Percentiles rank a stretch among this genome's conserved stretches.
Conservation (phyloP, 2,888 invertebrate genomes). For the Schizotus pectinicornis region DNA sequence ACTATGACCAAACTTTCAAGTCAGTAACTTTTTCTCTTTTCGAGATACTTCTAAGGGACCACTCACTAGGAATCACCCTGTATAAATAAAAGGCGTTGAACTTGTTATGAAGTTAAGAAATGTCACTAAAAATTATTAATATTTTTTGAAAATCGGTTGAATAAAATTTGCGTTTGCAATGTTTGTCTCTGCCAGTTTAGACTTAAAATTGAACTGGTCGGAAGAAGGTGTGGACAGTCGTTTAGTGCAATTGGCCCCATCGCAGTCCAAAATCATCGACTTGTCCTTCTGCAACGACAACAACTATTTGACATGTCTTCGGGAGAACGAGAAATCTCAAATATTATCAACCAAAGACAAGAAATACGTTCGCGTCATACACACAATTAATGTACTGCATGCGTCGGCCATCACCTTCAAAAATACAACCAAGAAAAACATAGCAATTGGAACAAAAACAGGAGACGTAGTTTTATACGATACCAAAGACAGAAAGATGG, state of each 20-base stretch:
- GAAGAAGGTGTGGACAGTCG: slow-evolving; percentile 34
- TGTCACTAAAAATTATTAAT: neutral
- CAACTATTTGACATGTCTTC: slow-evolving; percentile 46
- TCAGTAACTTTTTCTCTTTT: too few species aligned
- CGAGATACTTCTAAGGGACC: too few species aligned
- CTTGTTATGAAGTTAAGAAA: neutral
- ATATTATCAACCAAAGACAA: slow-evolving; percentile 48
- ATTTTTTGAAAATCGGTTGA: neutral
- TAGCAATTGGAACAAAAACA: slow-evolving; percentile 47
- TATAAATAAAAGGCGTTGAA: too few species aligned
- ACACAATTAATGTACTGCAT: slow-evolving; percentile 45
- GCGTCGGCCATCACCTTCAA: slow-evolving; percentile 47
- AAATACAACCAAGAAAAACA: slow-evolving; percentile 45
- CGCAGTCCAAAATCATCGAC: slow-evolving; percentile 37
- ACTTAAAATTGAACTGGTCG: slow-evolving; percentile 44
- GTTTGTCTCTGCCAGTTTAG: slow-evolving; percentile 44
- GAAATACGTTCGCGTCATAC: slow-evolving; percentile 44
- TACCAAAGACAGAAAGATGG: slow-evolving; percentile 46
- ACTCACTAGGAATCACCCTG: too few species aligned
- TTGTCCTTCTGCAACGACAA: slow-evolving; percentile 52
- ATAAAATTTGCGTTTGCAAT: slow-evolving; percentile 32
- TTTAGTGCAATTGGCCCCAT: slow-evolving; percentile 35
- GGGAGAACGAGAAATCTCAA: slow-evolving; percentile 46
- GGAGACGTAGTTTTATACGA: slow-evolving; percentile 52
- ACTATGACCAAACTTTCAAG: too few species aligned